Evolutionary conservation across 2,113 vertebrate species (phyloP).

Genomic region (Lota lota): DNA sequence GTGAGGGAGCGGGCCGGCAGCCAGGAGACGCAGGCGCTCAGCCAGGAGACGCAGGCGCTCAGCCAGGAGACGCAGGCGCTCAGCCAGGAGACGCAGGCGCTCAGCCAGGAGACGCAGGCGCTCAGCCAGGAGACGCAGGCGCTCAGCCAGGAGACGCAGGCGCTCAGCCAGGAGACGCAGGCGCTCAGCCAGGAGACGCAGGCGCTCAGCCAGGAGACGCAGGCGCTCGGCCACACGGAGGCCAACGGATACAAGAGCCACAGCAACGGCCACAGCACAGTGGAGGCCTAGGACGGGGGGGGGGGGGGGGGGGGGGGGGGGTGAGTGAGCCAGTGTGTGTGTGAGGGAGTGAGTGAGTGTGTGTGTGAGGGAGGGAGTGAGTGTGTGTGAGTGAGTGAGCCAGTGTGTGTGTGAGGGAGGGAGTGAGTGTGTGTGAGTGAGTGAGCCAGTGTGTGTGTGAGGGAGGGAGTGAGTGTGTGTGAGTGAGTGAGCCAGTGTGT

Average conservation of each 20-base stretch:
- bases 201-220: slow-evolving; percentile 46
- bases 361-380: too few species aligned
- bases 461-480: too few species aligned
- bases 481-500: too few species aligned
- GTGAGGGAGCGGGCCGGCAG: slow-evolving; percentile 33
- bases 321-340: slow-evolving; percentile 11
- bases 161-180: too few species aligned
- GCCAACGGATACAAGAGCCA: slow-evolving; percentile 62
- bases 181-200: too few species aligned
- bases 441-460: too few species aligned
- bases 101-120: too few species aligned
- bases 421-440: too few species aligned
- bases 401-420: too few species aligned
- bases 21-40: too few species aligned
- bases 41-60: slow-evolving; percentile 49
- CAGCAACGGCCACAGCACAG: slow-evolving; percentile 52
- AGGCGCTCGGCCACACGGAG: slow-evolving; percentile 44
- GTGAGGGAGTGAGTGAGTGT: slow-evolving; percentile 3
- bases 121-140: slow-evolving; percentile 44
- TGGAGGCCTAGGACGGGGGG: slow-evolving; percentile 48
- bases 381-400: slow-evolving; percentile 3
- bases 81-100: slow-evolving; percentile 44
- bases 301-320: neutral
- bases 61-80: too few species aligned
- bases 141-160: slow-evolving; percentile 55